Conservation (phyloP, 2,113 vertebrate genomes). For the Ictalurus furcatus region DNA sequence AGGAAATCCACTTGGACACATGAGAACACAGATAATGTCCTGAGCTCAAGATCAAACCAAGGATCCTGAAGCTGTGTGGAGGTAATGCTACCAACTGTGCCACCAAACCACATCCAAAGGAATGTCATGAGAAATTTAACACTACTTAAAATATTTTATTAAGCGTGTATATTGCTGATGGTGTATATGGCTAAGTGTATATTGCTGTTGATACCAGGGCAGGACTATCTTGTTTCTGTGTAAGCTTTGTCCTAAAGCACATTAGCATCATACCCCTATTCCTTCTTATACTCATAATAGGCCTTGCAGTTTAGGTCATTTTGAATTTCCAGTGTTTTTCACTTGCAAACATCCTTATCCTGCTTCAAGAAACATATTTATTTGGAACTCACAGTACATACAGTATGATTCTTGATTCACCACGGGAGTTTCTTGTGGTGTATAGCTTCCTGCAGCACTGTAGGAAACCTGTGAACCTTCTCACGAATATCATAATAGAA, state of each 20-base stretch:
- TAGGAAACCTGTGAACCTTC: not conserved
- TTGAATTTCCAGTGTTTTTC: not conserved
- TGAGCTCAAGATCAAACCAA: not conserved
- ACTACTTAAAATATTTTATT: not conserved
- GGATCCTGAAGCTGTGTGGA: not conserved
- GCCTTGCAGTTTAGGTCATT: not conserved
- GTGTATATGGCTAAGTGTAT: too few species aligned
- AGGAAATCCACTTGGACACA: not conserved
- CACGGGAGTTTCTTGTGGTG: not conserved
- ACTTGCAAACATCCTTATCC: not conserved
- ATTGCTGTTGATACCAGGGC: not conserved
- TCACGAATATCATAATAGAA: not conserved
- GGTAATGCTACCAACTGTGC: not conserved
- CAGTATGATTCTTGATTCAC: not conserved
- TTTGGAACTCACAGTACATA: not conserved
- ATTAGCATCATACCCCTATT: not conserved
- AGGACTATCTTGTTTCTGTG: not conserved
- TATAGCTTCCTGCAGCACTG: not conserved
- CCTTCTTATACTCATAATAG: not conserved
- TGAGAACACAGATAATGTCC: not conserved
- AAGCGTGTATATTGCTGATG: not conserved
- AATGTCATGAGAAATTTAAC: not conserved
- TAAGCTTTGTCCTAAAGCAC: not conserved
- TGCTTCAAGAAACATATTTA: slow-evolving; percentile 1
- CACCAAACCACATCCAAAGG: not conserved